Conservation (phyloP, 2,113 vertebrate species). For the Choloepus hoffmanni region DNA sequence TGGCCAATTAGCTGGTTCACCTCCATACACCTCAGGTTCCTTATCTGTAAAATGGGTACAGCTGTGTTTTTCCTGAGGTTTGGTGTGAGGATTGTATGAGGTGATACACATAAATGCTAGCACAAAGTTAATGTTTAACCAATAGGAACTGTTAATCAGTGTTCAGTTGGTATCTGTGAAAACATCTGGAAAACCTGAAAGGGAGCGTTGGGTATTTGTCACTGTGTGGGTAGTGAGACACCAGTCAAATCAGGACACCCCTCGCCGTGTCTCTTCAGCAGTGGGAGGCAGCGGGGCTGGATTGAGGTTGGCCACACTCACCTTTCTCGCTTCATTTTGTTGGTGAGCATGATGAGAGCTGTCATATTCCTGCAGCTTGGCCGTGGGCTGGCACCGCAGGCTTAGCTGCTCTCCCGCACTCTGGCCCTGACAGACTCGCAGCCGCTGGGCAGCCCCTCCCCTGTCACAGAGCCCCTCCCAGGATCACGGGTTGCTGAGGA, state of each 20-base stretch:
- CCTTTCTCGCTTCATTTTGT: neutral
- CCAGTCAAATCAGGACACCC: neutral
- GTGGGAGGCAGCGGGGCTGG: neutral
- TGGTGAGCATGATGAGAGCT: neutral
- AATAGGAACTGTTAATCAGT: neutral
- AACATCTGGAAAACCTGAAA: neutral
- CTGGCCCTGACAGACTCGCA: neutral
- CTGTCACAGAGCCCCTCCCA: neutral
- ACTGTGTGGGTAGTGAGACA: accelerated
- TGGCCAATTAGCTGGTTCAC: neutral
- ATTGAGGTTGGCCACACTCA: neutral
- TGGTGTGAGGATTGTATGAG: neutral
- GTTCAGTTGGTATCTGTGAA: neutral
- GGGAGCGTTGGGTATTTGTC: too few species aligned
- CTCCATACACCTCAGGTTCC: neutral
- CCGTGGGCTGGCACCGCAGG: neutral
- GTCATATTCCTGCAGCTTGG: neutral
- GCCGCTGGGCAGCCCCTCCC: neutral
- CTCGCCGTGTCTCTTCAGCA: neutral
- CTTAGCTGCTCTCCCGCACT: neutral
- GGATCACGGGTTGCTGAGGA: neutral
- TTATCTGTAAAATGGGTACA: neutral
- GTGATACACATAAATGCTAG: neutral
- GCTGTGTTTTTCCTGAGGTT: neutral
- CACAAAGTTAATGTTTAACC: neutral